phyloP scores from a whole-genome alignment of 2,797 vertebrate genomes.

The Lithobates sylvaticus region DNA sequence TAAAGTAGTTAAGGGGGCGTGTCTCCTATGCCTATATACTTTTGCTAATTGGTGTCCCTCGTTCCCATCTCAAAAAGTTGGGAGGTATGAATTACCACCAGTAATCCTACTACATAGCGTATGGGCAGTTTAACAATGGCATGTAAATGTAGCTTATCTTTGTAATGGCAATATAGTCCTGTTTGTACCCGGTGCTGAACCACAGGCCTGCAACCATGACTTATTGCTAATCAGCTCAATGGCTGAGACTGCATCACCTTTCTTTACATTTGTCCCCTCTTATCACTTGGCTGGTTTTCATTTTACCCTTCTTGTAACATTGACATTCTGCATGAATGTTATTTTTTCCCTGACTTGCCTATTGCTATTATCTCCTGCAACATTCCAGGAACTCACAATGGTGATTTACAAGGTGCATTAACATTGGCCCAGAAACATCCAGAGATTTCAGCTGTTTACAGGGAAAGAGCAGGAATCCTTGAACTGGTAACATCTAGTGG shows the following conservation, averaged over 20 bases:
- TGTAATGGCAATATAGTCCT: not conserved
- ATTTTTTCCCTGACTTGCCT: slow-evolving; percentile 21
- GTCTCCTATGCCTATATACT: too few relatives aligned
- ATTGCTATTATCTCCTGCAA: slow-evolving; percentile 32
- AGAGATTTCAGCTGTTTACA: not conserved
- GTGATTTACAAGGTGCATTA: slow-evolving; percentile 32
- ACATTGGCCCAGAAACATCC: not conserved
- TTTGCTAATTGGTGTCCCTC: too few relatives aligned
- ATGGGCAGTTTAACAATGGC: not conserved
- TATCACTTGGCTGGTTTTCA: slow-evolving; percentile 40
- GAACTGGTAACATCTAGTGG: slow-evolving; percentile 24
- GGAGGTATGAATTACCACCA: too few relatives aligned
- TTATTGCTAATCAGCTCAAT: slow-evolving; percentile 22
- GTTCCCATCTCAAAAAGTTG: too few relatives aligned
- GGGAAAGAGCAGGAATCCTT: slow-evolving; percentile 11
- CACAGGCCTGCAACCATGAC: slow-evolving; percentile 9
- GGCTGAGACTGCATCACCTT: slow-evolving; percentile 8
- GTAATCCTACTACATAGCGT: not conserved
- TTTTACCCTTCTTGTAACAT: slow-evolving; percentile 43
- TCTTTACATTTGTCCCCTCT: slow-evolving; percentile 19
- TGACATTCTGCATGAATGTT: slow-evolving; percentile 53
- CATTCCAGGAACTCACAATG: slow-evolving; percentile 34
- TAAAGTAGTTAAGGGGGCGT: too few relatives aligned
- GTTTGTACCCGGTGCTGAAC: not conserved
- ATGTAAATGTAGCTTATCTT: not conserved